Evolutionary conservation across 2,113 vertebrate genomes (phyloP), one percentile per base, ranked within the genome.

Genomic region (Mohoua ochrocephala): DNA sequence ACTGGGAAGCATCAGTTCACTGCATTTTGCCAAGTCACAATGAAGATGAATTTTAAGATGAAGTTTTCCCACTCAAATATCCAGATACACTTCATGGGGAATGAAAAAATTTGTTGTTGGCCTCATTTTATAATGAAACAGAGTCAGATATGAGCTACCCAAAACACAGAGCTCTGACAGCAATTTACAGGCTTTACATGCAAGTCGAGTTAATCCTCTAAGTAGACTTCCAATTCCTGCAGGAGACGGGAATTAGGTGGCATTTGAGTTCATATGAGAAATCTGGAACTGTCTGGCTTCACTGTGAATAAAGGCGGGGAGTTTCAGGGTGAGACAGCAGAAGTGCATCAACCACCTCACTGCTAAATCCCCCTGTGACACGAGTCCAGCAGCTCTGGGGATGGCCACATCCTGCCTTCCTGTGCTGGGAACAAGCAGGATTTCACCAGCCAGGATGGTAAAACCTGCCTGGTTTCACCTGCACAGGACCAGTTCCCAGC

Each of bases 261-360:
- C 65, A 61, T 57, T 39, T 85, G 80, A 61, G 70, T 20, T 33
- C 4, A 5, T 1, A 2, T 3, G 5, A 45, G 80, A 49, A 35
- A 18, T 45, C 2, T 44, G 42, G 56, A 42, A 2, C 24, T 39
- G 69, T 39, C 67, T 44, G 76, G 33, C 37, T 35, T 26, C 27
- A 0, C 42, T 30, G 11, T 2, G 67, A 50, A 7, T 2, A 17
- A 28, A 50, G 35, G 68, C 6, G 54, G 80, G 23, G n/a, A n/a
- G 27, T 6, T 85, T 37, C 30, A 14, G 65, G 59, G 56, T 3
- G 60, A 74, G 41, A 9, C 2, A 73, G 10, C 28, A 50, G 22
- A 22, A 42, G 16, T 1, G 5, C 64, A 24, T 42, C n/a, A n/a
- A 27, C 1, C 44, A 18, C 15, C 49, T 45, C 53, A 0, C 13